A percentile compares a stretch with the other conserved stretches of the same genome.
These are phyloP conservation scores for Prunella fulvescens DNA, from an alignment of 2,113 vertebrate genomes.

Conservation along the genomic window DNA sequence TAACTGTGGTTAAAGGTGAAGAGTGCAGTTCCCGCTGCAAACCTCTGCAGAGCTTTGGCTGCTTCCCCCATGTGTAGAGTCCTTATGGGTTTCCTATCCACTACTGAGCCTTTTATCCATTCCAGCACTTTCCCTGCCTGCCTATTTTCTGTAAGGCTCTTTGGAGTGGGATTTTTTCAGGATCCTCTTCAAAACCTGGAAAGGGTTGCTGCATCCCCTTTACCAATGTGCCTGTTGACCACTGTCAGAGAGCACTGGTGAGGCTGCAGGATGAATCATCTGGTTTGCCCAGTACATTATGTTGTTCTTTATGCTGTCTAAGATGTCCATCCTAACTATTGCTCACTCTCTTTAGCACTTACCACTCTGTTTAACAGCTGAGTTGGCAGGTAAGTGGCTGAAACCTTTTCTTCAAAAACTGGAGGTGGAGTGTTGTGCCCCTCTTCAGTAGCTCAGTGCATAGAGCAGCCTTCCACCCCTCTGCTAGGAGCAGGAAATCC, in stretches of 20 bases:
- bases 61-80: neutral
- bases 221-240: neutral
- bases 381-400: neutral
- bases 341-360: neutral
- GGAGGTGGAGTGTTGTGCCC: neutral
- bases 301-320: neutral
- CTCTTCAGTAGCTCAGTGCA: neutral
- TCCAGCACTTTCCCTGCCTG: neutral
- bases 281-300: rapidly evolving
- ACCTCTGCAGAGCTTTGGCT: neutral
- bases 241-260: neutral
- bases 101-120: neutral
- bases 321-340: neutral
- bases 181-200: neutral
- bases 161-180: neutral
- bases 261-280: neutral
- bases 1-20: neutral
- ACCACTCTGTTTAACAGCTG: neutral
- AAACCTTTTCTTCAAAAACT: neutral
- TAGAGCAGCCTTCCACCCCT: neutral
- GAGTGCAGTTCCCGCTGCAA: neutral
- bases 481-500: neutral
- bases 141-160: neutral
- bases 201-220: neutral
- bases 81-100: neutral